Base-by-base conservation (phyloP, 2,113 vertebrate genomes). In the Lepus europaeus region DNA sequence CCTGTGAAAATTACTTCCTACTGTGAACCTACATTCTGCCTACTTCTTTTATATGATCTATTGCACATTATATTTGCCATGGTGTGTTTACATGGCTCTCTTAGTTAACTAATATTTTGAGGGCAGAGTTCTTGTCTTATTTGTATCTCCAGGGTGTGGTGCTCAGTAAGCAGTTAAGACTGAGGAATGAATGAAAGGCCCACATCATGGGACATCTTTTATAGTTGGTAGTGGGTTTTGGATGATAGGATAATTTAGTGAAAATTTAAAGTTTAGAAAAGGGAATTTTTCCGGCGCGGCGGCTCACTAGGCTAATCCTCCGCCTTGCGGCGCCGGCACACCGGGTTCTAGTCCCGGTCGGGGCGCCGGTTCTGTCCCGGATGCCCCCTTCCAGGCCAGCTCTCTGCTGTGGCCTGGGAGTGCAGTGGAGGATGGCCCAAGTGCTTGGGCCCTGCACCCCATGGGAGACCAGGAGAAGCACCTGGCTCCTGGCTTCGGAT, bases 11-110 rank as follows among this genome's bases (percentile, higher is more conserved):
- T 29, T n/a, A 10, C 22, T 72, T 69, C 59, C 45, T 72, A 11
- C 33, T 91, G 80, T 79, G 49, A 64, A 70, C 25, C 36, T 83
- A 17, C 0, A 6, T 95, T 53, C 51, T 74, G 2, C 36, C 53
- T 77, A 25, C 16, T 10, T 79, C n/a, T 79, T 14, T 59, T 53
- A 10, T 33, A 17, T 69, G 36, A 61, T 68, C 27, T 12, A 69
- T 19, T 73, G 68, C 25, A 39, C n/a, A 16, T 88, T 56, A 25
- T 82, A 12, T 93, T 69, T 85, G 36, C 64, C 33, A 5, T 93
- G 72, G 74, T 45, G 89, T 85, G 33, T 87, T 95, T 92, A 77
- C 36, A 33, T 53, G 12, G 29, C 53, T 94, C 20, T 80, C 64
- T 80, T 61, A 63, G 23, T 49, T 53, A 22, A 73, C 3, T 63